Percentiles rank a stretch among this genome's conserved stretches.
phyloP scores from a whole-genome alignment of 2,797 vertebrate genomes.

The Steatocranus sp. region DNA sequence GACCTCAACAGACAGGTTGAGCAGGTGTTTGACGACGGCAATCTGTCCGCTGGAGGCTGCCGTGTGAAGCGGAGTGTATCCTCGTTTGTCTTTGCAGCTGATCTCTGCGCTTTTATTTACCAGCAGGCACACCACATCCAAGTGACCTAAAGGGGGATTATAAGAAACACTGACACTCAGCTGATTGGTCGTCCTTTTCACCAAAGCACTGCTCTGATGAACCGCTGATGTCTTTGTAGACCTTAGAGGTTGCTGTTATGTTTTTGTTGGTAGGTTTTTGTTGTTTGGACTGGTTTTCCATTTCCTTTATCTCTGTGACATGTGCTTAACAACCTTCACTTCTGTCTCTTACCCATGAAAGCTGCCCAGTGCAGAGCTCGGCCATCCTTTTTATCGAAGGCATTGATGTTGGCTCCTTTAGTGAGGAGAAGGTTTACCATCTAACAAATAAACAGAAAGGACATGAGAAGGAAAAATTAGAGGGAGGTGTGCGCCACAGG shows the following conservation, averaged over 20 bases:
- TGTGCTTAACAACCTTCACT: background rate
- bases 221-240: background rate
- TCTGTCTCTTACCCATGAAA: conserved; percentile 86
- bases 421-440: conserved; percentile 93
- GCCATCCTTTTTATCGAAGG: conserved; percentile 96
- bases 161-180: background rate
- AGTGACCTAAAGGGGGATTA: conserved; percentile 79
- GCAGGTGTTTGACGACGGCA: conserved; percentile 89
- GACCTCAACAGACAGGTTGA: conserved; percentile 91
- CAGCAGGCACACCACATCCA: conserved; percentile 90
- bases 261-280: background rate
- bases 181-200: background rate
- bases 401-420: conserved; percentile 97
- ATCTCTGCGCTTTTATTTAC: conserved; percentile 93
- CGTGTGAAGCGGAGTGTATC: conserved; percentile 92
- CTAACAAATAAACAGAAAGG: conserved; percentile 60
- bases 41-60: conserved; percentile 94
- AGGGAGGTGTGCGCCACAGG: background rate
- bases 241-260: background rate
- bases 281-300: background rate
- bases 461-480: background rate
- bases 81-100: conserved; percentile 96
- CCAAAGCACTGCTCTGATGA: background rate
- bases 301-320: background rate
- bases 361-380: conserved; percentile 96